These are phyloP conservation scores for Drosophila littoralis DNA, from an alignment of 1,140 invertebrate genomes.

Conservation along the genomic window DNA sequence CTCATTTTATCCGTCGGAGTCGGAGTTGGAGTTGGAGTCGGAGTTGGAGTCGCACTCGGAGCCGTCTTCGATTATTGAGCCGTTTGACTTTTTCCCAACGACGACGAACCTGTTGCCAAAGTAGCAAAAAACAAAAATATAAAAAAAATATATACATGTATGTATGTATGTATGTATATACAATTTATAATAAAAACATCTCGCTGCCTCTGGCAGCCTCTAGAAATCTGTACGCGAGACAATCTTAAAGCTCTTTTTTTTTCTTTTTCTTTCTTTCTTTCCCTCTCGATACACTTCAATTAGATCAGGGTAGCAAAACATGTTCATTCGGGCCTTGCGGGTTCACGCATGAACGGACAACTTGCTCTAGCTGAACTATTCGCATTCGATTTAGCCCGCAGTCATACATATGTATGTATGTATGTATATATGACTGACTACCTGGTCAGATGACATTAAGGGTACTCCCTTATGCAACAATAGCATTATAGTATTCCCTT, in stretches of 20 bases:
- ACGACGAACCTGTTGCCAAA: constrained; percentile 71
- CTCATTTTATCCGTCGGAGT: constrained; percentile 71
- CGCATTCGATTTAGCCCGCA: neutral
- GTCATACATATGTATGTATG: too few relatives aligned
- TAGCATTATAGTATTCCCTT: too few relatives aligned
- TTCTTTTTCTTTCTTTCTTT: neutral
- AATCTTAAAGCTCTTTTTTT: constrained; percentile 21
- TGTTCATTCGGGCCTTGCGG: constrained; percentile 17
- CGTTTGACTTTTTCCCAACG: constrained; percentile 72
- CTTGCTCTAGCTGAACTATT: constrained; percentile 1
- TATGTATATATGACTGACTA: too few relatives aligned
- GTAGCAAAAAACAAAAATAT: constrained; percentile 55
- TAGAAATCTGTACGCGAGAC: constrained; percentile 52
- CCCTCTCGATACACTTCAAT: constrained; percentile 27
- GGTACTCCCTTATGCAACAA: too few relatives aligned
- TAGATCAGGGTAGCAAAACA: constrained; percentile 25
- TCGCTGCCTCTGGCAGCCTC: constrained; percentile 45
- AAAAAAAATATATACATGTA: constrained; percentile 28
- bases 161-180: constrained; percentile 13
- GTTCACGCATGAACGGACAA: constrained; percentile 17
- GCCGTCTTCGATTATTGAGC: constrained; percentile 74
- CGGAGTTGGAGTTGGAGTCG: constrained; percentile 25
- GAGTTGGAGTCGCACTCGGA: constrained; percentile 12
- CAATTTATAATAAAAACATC: constrained; percentile 30
- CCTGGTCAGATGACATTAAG: too few relatives aligned